phyloP scores from a whole-genome alignment of 2,888 invertebrate species.

The Pristionchus japonicus region DNA sequence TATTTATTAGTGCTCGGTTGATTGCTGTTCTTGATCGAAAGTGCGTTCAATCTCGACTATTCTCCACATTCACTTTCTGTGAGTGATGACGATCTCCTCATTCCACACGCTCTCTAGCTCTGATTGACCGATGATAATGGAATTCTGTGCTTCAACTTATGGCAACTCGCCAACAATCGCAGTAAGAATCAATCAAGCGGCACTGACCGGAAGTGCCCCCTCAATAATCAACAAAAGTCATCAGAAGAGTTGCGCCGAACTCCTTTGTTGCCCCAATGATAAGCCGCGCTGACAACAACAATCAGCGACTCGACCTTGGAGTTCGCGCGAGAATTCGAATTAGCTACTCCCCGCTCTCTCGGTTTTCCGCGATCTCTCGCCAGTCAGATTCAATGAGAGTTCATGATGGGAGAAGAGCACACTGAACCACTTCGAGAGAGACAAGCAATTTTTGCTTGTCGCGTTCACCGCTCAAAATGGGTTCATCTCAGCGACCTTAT shows the following conservation, averaged over 20 bases:
- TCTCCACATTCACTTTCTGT: not conserved
- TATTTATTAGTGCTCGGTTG: not conserved
- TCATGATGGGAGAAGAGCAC: not conserved
- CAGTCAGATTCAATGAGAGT: not conserved
- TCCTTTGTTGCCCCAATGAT: not conserved
- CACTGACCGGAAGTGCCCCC: not conserved
- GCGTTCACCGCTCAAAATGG: not conserved
- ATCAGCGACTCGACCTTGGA: conserved; percentile 6
- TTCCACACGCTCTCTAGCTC: not conserved
- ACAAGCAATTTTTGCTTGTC: conserved; percentile 16
- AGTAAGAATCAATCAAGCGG: not conserved
- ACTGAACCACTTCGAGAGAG: not conserved
- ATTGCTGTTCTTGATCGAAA: not conserved
- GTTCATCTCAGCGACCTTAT: not conserved
- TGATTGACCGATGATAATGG: too few relatives aligned
- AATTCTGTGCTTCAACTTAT: not conserved
- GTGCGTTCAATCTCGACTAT: not conserved
- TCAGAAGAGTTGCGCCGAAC: not conserved
- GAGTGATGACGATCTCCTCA: not conserved
- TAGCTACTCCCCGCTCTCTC: not conserved
- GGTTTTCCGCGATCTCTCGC: not conserved
- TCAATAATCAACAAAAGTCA: not conserved
- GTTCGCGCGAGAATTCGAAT: conserved; percentile 24
- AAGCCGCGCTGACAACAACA: conserved; percentile 10
- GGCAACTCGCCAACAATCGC: not conserved